A percentile compares a stretch with the other conserved stretches of the same genome.
Evolutionary conservation across 2,888 invertebrate genomes (phyloP).

Genomic region (Latrodectus hesperus): DNA sequence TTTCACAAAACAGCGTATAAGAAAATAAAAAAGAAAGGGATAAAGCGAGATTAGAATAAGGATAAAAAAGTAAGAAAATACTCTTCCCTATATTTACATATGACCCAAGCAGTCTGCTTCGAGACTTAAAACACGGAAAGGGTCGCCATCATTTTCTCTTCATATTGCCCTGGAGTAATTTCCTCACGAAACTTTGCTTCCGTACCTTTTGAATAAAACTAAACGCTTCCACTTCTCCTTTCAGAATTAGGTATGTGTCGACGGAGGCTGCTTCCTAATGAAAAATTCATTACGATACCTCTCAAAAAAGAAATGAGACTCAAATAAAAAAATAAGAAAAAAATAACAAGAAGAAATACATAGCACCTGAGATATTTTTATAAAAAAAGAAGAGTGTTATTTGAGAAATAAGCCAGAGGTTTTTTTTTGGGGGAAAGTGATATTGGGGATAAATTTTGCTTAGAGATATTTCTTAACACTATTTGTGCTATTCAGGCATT

Average conservation of each 20-base stretch:
- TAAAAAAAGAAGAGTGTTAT: slow-evolving; percentile 36
- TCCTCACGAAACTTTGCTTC: slow-evolving; percentile 50
- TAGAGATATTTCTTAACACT: background rate
- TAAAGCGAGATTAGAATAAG: no score
- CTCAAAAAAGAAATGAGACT: slow-evolving; percentile 27
- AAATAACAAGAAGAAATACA: slow-evolving; percentile 9
- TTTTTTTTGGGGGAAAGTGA: background rate
- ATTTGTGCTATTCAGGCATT: slow-evolving; percentile 26
- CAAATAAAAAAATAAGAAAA: slow-evolving; percentile 2
- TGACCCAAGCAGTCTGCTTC: slow-evolving; percentile 32
- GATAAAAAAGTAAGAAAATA: slow-evolving; percentile 15
- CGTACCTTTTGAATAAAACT: slow-evolving; percentile 29
- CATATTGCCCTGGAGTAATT: slow-evolving; percentile 58
- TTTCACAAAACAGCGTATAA: slow-evolving; percentile 25
- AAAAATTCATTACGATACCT: slow-evolving; percentile 58
- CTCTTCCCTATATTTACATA: slow-evolving; percentile 32
- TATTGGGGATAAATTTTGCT: background rate
- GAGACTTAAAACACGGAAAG: slow-evolving; percentile 52
- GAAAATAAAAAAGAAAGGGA: slow-evolving; percentile 6
- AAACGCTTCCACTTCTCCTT: slow-evolving; percentile 40
- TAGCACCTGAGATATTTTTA: slow-evolving; percentile 42
- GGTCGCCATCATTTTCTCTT: slow-evolving; percentile 54
- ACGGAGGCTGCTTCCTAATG: slow-evolving; percentile 50
- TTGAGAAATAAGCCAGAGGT: background rate
- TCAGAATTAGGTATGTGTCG: slow-evolving; percentile 38